Conservation (phyloP, 2,888 invertebrate species). For the Drosophila merina region DNA sequence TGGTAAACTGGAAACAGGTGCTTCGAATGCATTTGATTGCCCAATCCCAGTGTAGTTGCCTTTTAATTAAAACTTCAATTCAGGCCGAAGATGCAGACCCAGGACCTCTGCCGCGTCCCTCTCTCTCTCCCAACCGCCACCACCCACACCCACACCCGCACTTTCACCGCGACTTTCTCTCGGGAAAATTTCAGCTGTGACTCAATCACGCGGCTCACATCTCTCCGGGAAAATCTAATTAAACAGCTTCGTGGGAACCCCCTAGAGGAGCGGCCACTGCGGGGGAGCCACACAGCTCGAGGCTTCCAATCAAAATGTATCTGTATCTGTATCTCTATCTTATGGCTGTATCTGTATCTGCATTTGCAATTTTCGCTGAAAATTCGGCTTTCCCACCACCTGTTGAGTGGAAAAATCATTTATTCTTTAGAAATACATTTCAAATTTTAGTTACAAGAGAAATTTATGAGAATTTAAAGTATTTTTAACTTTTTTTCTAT, state of each 20-base stretch:
- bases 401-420: conserved; percentile 1
- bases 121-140: not conserved
- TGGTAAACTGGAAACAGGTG: conserved; percentile 46
- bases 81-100: conserved; percentile 38
- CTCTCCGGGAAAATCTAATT: conserved; percentile 66
- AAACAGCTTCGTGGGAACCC: conserved; percentile 52
- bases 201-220: conserved; percentile 64
- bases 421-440: not conserved
- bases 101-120: conserved; percentile 5
- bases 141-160: not conserved
- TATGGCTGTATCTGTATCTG: not conserved
- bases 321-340: not conserved
- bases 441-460: not conserved
- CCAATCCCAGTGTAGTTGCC: conserved; percentile 52
- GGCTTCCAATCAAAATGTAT: not conserved
- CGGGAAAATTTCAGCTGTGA: conserved; percentile 37
- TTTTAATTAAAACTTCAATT: conserved; percentile 82
- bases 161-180: not conserved
- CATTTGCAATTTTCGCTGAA: conserved; percentile 7
- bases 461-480: not conserved
- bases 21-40: conserved; percentile 54
- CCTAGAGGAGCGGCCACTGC: not conserved
- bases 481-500: too few relatives aligned
- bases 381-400: conserved; percentile 3
- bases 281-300: not conserved